A percentile compares a stretch with the other conserved stretches of the same genome.
These are phyloP conservation scores for Lasioglossum malachurum DNA, from an alignment of 2,888 invertebrate species.

Conservation along the genomic window DNA sequence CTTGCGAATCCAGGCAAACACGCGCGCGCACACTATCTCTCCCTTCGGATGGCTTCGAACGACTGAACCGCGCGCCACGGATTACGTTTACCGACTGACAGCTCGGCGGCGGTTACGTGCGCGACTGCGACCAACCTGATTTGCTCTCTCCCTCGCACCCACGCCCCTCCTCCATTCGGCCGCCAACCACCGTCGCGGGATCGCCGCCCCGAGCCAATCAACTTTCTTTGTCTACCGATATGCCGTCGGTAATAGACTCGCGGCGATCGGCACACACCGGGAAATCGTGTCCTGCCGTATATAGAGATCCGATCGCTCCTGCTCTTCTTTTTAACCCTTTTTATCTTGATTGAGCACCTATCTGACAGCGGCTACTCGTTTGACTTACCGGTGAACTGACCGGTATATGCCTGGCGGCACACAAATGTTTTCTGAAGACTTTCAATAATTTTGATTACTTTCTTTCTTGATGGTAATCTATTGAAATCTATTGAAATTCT, in stretches of 20 bases:
- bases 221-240: slow-evolving; percentile 64
- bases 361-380: background rate
- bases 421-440: background rate
- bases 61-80: slow-evolving; percentile 46
- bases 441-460: background rate
- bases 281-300: slow-evolving; percentile 24
- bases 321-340: background rate
- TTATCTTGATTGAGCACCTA: background rate
- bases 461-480: background rate
- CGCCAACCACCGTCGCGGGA: background rate
- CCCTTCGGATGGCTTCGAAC: background rate
- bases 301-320: slow-evolving; percentile 27
- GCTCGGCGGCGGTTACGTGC: slow-evolving; percentile 29
- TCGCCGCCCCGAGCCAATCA: slow-evolving; percentile 59
- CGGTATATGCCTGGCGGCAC: background rate
- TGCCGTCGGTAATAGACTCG: slow-evolving; percentile 26
- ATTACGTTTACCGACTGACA: slow-evolving; percentile 70
- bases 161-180: slow-evolving; percentile 16
- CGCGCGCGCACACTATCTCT: slow-evolving; percentile 18
- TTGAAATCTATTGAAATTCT: background rate
- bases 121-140: slow-evolving; percentile 41
- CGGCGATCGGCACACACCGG: slow-evolving; percentile 3
- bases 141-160: slow-evolving; percentile 50
- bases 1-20: background rate
- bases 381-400: background rate